A percentile compares a stretch with the other conserved stretches of the same genome.
Evolutionary conservation across 2,113 vertebrate species (phyloP).

Genomic region (Xiphophorus couchianus): DNA sequence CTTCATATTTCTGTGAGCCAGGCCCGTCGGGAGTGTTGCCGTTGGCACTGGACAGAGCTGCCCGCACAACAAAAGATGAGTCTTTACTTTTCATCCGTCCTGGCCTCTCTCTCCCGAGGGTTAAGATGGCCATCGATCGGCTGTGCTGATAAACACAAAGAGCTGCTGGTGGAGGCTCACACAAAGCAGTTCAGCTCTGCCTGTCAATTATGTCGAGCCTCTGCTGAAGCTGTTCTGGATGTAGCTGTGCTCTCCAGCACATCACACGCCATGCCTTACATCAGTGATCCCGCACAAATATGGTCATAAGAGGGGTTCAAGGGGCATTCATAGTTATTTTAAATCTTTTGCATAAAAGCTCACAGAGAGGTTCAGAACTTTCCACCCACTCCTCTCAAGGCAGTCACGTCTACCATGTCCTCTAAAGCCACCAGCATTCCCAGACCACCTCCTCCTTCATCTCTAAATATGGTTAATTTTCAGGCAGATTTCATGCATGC

Average conservation of each 20-base stretch:
- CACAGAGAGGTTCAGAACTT: constrained; percentile 43
- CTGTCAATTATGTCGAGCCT: constrained; percentile 72
- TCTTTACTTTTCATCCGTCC: constrained; percentile 61
- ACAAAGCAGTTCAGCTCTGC: constrained; percentile 46
- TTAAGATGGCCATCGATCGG: constrained; percentile 73
- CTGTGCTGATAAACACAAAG: constrained; percentile 67
- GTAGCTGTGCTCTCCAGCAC: constrained; percentile 21
- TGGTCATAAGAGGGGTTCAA: background rate
- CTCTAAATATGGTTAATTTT: constrained; percentile 33
- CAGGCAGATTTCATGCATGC: constrained; percentile 65
- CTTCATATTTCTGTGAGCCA: constrained; percentile 45
- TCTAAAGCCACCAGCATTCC: constrained; percentile 32
- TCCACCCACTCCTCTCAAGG: constrained; percentile 54
- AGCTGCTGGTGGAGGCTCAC: constrained; percentile 53
- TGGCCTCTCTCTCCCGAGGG: constrained; percentile 56
- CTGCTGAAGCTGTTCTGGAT: constrained; percentile 24
- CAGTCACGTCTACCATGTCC: constrained; percentile 46
- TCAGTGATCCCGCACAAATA: constrained; percentile 5
- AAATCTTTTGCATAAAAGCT: constrained; percentile 9
- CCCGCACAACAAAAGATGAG: constrained; percentile 59
- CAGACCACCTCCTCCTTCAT: constrained; percentile 5
- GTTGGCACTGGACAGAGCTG: constrained; percentile 50
- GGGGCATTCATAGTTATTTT: constrained; percentile 19
- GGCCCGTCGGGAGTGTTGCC: constrained; percentile 49
- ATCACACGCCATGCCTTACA: constrained; percentile 23